Conservation (phyloP, 1,140 invertebrate species). For the Rhagoletis pomonella region DNA sequence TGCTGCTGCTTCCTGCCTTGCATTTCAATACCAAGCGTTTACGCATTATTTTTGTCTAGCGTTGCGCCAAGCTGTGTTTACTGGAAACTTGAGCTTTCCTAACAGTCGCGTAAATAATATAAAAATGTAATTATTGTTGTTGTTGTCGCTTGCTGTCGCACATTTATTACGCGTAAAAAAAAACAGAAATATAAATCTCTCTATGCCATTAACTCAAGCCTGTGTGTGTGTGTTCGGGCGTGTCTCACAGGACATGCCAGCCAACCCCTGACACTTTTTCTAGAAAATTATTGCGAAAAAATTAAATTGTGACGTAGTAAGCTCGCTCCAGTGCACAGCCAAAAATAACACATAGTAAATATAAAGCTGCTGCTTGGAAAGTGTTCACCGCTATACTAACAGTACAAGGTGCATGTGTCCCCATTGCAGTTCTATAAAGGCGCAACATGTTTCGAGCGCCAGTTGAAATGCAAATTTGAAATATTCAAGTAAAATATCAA, state of each 20-base stretch:
- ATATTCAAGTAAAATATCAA: not conserved
- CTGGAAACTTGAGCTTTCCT: conserved; percentile 11
- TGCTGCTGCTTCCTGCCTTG: not conserved
- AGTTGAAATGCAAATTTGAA: not conserved
- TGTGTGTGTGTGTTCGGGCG: not conserved
- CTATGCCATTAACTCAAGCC: conserved; percentile 10
- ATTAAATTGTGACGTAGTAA: conserved; percentile 45
- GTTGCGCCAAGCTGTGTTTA: not conserved
- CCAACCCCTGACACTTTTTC: not conserved
- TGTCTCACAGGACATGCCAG: not conserved
- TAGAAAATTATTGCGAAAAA: not conserved
- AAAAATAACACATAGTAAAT: not conserved
- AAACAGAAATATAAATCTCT: conserved; percentile 23
- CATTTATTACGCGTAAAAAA: conserved; percentile 28
- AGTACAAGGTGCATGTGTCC: not conserved
- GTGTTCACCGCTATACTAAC: not conserved
- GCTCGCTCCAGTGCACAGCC: not conserved
- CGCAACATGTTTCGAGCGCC: not conserved
- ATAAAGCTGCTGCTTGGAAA: not conserved
- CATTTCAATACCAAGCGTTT: not conserved
- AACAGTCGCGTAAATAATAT: conserved; percentile 21
- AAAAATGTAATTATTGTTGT: conserved; percentile 3
- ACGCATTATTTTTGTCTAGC: conserved; percentile 35
- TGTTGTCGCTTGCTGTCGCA: not conserved
- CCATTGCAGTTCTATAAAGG: not conserved